Conservation (phyloP, 1,140 invertebrate genomes). For the Procambarus virginalis region DNA sequence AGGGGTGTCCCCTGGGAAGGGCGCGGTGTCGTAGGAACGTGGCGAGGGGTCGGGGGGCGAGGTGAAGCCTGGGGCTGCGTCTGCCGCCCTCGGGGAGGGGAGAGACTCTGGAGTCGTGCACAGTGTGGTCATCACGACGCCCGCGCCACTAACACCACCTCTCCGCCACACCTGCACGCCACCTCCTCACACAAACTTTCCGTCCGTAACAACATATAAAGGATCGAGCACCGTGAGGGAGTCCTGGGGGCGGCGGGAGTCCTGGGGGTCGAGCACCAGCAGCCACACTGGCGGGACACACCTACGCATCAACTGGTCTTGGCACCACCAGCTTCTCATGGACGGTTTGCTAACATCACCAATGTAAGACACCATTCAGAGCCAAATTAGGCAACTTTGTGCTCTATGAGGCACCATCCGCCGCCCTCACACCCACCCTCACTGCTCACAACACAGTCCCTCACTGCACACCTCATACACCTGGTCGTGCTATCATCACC, state of each 20-base stretch:
- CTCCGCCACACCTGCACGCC: constrained; percentile 15
- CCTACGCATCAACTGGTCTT: not conserved
- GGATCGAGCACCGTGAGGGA: not conserved
- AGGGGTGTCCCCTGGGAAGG: constrained; percentile 46
- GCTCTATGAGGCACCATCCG: not conserved
- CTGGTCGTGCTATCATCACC: not conserved
- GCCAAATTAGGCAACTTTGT: not conserved
- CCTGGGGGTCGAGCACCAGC: not conserved
- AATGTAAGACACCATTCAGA: not conserved
- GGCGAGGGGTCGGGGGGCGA: constrained; percentile 39
- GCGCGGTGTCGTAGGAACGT: constrained; percentile 35
- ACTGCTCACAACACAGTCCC: constrained; percentile 1
- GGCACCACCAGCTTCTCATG: constrained; percentile 15
- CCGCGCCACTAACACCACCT: constrained; percentile 12
- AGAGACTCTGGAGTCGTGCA: constrained; percentile 60
- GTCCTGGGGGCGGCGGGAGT: not conserved
- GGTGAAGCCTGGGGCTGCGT: constrained; percentile 51
- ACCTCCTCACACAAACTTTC: constrained; percentile 17
- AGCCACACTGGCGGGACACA: not conserved
- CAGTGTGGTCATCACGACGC: constrained; percentile 56
- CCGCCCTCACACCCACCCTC: not conserved
- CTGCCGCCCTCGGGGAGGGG: constrained; percentile 54
- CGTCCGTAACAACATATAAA: constrained; percentile 45
- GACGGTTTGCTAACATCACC: constrained; percentile 30
- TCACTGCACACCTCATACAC: not conserved